Conservation (phyloP, 23 tunicate genomes). For the Phallusia fumigata region DNA sequence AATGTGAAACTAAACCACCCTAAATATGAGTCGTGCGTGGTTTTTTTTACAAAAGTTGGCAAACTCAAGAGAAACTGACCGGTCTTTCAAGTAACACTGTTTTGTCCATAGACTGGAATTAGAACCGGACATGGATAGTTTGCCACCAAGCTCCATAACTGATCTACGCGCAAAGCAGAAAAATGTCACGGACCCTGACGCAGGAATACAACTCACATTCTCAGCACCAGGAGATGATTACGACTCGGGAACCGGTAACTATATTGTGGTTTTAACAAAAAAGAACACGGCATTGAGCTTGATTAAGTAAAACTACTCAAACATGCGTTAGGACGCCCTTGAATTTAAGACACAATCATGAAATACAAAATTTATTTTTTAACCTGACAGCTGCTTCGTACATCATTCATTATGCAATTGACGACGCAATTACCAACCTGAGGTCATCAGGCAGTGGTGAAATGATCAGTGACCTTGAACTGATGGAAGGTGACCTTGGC, state of each 20-base stretch:
- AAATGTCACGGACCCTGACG: background rate
- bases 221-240: conserved; percentile 25
- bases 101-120: background rate
- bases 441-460: background rate
- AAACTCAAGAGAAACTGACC: no score
- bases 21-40: no score
- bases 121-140: conserved; percentile 1
- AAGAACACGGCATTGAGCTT: no score
- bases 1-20: no score
- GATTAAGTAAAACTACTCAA: background rate
- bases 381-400: background rate
- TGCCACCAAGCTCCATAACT: background rate
- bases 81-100: background rate
- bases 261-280: background rate
- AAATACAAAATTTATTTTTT: no score
- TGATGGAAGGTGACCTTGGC: background rate
- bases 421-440: background rate
- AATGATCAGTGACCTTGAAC: background rate
- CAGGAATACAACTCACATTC: conserved; percentile 13
- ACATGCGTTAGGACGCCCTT: no score
- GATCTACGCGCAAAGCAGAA: conserved; percentile 17
- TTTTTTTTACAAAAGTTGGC: no score
- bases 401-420: background rate
- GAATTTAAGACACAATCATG: no score
- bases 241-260: conserved; percentile 21